A percentile compares a stretch with the other conserved stretches of the same genome.
Conservation (phyloP, 1,140 invertebrate species). For the Ips nitidus region DNA sequence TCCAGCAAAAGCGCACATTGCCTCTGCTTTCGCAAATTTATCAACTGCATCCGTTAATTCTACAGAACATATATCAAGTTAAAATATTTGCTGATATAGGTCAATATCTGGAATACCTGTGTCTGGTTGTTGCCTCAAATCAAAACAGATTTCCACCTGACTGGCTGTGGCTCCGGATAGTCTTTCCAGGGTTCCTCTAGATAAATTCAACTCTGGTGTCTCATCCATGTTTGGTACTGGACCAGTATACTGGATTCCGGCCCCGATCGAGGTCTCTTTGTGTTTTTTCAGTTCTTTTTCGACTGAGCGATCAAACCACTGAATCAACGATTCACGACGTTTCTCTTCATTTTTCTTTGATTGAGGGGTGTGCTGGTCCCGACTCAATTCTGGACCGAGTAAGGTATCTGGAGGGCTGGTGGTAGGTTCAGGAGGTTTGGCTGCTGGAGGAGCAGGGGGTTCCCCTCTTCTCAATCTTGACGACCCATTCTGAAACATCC, state of each 20-base stretch:
- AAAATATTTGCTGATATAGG: neutral
- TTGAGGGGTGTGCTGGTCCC: conserved; percentile 20
- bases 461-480: conserved; percentile 28
- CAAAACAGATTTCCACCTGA: conserved; percentile 44
- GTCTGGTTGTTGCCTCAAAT: conserved; percentile 42
- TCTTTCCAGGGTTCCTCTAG: conserved; percentile 34
- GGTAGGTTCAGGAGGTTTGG: neutral
- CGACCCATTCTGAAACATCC: neutral
- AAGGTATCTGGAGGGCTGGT: neutral
- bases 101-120: conserved; percentile 24
- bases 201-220: conserved; percentile 24
- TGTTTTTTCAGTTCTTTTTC: conserved; percentile 47
- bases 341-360: conserved; percentile 21
- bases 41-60: conserved; percentile 51
- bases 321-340: conserved; percentile 39
- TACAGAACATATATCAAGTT: conserved; percentile 7
- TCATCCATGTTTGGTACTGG: conserved; percentile 5
- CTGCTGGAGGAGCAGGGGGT: neutral
- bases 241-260: conserved; percentile 14
- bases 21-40: conserved; percentile 51
- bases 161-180: conserved; percentile 45
- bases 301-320: conserved; percentile 46
- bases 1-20: conserved; percentile 49
- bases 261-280: conserved; percentile 20
- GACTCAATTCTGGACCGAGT: conserved; percentile 7